These are phyloP conservation scores for Microplitis demolitor DNA, from an alignment of 1,140 invertebrate genomes.

Conservation along the genomic window DNA sequence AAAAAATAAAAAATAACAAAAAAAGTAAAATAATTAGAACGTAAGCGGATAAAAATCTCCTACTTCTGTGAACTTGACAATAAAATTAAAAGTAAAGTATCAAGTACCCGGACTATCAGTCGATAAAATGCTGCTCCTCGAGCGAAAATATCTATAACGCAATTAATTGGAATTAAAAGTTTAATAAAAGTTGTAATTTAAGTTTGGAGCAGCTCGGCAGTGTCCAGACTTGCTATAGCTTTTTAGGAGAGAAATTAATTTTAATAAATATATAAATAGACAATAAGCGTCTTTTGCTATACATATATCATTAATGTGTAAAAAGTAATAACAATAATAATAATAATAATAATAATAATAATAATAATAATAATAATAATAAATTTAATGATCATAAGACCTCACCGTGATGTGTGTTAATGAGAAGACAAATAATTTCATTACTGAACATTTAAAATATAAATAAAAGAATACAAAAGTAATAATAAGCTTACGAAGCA, in stretches of 20 bases:
- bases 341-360: background rate
- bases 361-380: slow-evolving; percentile 2
- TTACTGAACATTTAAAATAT: slow-evolving; percentile 3
- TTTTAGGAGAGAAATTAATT: slow-evolving; percentile 19
- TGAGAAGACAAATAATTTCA: slow-evolving; percentile 9
- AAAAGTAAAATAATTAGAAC: slow-evolving; percentile 31
- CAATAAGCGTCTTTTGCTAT: slow-evolving; percentile 33
- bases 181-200: slow-evolving; percentile 2
- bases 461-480: too few relatives aligned
- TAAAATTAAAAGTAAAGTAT: slow-evolving; percentile 25
- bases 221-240: slow-evolving; percentile 42
- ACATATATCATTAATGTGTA: slow-evolving; percentile 29
- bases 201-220: slow-evolving; percentile 39
- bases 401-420: background rate
- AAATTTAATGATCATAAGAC: background rate
- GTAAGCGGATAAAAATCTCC: slow-evolving; percentile 44
- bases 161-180: slow-evolving; percentile 24
- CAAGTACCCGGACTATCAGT: slow-evolving; percentile 17
- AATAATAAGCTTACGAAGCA: background rate
- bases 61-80: slow-evolving; percentile 50
- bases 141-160: slow-evolving; percentile 17
- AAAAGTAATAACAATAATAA: slow-evolving; percentile 7
- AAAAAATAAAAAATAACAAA: slow-evolving; percentile 38
- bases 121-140: slow-evolving; percentile 34
- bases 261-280: slow-evolving; percentile 22